Conservation (phyloP, 1,140 invertebrate genomes). For the Samia ricini region DNA sequence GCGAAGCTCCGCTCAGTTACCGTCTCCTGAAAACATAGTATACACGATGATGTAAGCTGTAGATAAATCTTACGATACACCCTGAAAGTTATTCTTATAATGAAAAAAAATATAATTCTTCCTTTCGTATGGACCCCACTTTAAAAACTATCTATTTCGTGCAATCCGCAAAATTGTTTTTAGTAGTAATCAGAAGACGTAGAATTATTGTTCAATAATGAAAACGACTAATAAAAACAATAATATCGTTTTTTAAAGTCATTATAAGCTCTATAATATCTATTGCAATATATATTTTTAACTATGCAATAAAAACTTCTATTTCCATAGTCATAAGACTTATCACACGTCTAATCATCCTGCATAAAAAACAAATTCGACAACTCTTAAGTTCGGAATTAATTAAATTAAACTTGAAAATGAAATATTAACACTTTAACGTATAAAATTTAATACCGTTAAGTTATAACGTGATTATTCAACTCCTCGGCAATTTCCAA, state of each 20-base stretch:
- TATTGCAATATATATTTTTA: neutral
- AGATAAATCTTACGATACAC: constrained; percentile 33
- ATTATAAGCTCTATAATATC: too few relatives aligned
- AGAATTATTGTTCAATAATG: too few relatives aligned
- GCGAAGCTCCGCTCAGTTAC: constrained; percentile 44
- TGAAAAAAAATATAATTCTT: neutral
- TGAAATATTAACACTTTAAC: constrained; percentile 79
- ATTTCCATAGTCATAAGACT: constrained; percentile 37
- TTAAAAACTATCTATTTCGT: too few relatives aligned
- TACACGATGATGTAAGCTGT: constrained; percentile 9
- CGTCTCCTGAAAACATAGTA: constrained; percentile 39
- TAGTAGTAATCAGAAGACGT: too few relatives aligned
- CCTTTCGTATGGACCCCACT: too few relatives aligned
- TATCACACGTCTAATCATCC: constrained; percentile 30
- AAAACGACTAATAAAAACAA: too few relatives aligned
- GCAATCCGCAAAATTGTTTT: too few relatives aligned
- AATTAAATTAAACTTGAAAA: constrained; percentile 79
- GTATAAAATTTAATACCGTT: constrained; percentile 78
- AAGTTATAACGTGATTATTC: constrained; percentile 77
- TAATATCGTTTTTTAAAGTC: too few relatives aligned
- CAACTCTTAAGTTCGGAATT: constrained; percentile 66
- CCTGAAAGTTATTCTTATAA: neutral
- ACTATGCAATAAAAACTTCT: neutral
- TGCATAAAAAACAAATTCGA: constrained; percentile 19
- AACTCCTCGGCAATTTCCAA: constrained; percentile 71